Percentiles rank a stretch among this genome's conserved stretches.
Conservation (phyloP, 64 coral and sea anemone genomes). For the Montipora capricornis region DNA sequence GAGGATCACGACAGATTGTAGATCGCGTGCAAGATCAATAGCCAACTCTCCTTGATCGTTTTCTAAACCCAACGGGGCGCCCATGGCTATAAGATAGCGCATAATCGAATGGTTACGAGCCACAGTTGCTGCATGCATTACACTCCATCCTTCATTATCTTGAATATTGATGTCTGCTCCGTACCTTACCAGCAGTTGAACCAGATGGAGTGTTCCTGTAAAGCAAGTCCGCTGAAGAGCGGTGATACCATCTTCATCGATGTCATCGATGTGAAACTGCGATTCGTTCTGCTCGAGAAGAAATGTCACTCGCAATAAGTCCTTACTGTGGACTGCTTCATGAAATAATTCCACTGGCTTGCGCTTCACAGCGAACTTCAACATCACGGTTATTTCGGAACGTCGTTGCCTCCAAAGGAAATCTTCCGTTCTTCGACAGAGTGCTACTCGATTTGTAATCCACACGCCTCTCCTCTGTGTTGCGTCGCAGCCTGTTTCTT, state of each 20-base stretch:
- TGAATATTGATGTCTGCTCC: constrained; percentile 89
- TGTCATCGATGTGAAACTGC: constrained; percentile 86
- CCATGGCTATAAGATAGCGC: constrained; percentile 81
- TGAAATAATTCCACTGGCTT: constrained; percentile 81
- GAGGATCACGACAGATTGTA: constrained; percentile 79
- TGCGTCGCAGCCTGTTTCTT: constrained; percentile 3
- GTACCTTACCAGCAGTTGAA: constrained; percentile 82
- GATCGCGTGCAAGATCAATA: constrained; percentile 79
- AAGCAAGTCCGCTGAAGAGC: constrained; percentile 87
- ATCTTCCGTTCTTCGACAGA: not conserved
- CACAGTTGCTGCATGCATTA: constrained; percentile 85
- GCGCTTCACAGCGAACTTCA: constrained; percentile 88
- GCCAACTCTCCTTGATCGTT: constrained; percentile 86
- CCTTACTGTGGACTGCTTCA: constrained; percentile 74
- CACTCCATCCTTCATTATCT: constrained; percentile 94
- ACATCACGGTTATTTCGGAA: constrained; percentile 41
- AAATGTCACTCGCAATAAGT: constrained; percentile 67
- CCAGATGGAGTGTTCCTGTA: constrained; percentile 81
- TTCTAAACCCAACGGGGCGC: constrained; percentile 68
- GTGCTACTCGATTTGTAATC: constrained; percentile 1
- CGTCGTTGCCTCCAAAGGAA: not conserved
- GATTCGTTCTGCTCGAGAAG: constrained; percentile 75
- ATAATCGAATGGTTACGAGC: constrained; percentile 84
- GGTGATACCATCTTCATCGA: constrained; percentile 91
- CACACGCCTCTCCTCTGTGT: constrained; percentile 33